These are phyloP conservation scores for Notodromas monacha DNA, from an alignment of 2,888 invertebrate species.

Conservation along the genomic window DNA sequence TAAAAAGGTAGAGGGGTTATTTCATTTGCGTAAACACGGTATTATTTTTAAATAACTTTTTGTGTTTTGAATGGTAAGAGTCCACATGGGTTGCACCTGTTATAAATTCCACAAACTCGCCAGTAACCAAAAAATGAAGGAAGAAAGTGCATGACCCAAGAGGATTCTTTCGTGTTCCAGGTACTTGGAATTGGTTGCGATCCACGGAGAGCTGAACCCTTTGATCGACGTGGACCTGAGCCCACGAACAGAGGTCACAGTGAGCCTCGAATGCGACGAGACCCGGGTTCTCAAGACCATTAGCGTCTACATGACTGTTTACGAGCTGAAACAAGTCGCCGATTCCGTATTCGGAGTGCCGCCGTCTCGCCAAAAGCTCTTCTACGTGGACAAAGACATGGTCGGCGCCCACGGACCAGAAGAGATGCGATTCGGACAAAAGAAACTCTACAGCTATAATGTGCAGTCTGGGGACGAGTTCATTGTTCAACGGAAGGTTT, in stretches of 20 bases:
- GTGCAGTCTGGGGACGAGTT: slow-evolving; percentile 64
- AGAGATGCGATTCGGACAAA: slow-evolving; percentile 57
- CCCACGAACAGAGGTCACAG: slow-evolving; percentile 35
- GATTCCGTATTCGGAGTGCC: slow-evolving; percentile 48
- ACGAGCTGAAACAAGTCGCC: slow-evolving; percentile 24
- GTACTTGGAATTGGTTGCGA: slow-evolving; percentile 45
- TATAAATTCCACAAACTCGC: too few relatives aligned
- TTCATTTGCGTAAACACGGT: too few relatives aligned
- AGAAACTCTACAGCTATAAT: slow-evolving; percentile 65
- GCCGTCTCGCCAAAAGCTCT: slow-evolving; percentile 48
- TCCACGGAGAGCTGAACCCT: slow-evolving; percentile 64
- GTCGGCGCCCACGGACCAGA: slow-evolving; percentile 31
- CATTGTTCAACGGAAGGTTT: slow-evolving; percentile 51
- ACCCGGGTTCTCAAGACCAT: slow-evolving; percentile 23
- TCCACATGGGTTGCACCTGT: too few relatives aligned
- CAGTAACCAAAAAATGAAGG: too few relatives aligned
- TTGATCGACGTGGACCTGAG: slow-evolving; percentile 48
- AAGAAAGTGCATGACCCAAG: too few relatives aligned
- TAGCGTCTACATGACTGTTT: slow-evolving; percentile 35
- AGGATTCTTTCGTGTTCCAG: too few relatives aligned
- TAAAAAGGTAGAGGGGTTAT: too few relatives aligned
- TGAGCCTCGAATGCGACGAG: slow-evolving; percentile 40
- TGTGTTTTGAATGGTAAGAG: too few relatives aligned
- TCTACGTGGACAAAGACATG: slow-evolving; percentile 44
- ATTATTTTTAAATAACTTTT: too few relatives aligned